Base-by-base conservation (phyloP, 1,140 invertebrate genomes). In the Chlorops oryzae region DNA sequence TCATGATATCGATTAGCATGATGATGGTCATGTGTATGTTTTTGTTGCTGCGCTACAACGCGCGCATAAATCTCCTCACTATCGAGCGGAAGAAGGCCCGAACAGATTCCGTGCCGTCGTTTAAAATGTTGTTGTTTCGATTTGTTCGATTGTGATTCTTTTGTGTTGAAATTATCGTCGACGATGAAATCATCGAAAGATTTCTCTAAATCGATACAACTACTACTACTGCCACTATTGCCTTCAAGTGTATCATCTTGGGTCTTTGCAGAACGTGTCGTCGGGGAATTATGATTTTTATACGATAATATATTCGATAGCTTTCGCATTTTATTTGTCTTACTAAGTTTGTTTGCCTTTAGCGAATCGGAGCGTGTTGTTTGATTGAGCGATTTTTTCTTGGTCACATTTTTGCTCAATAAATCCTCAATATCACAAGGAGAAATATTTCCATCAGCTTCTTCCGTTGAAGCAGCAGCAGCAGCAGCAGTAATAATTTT, bases 241-340 rank as follows among this genome's bases (percentile, higher is more conserved):
- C 18, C 10, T 13, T 9, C 10, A n/a, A n/a, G n/a, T n/a, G n/a
- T n/a, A n/a, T n/a, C n/a, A n/a, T n/a, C n/a, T n/a, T n/a, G n/a
- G n/a, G n/a, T n/a, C n/a, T n/a, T n/a, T n/a, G n/a, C n/a, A n/a
- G n/a, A n/a, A n/a, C n/a, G n/a, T n/a, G n/a, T n/a, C n/a, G n/a
- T n/a, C n/a, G n/a, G n/a, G n/a, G n/a, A n/a, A 22, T 35, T 20
- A 13, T 18, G 23, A 34, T 25, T 23, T 21, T 52, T 56, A 34
- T 72, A 65, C 34, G 61, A 62, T 12, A 72, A 55, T 40, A 72
- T 72, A 56, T 72, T 62, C 17, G 70, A 72, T 42, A 72, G 63
- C 21, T 69, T 59, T 23, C 70, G 59, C 58, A 71, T 70, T 56
- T 68, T 72, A 35, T 60, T 60, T 34, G 61, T 54, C 40, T 51